Evolutionary conservation across 2,888 invertebrate genomes (phyloP).

Genomic region (Sympetrum striolatum): DNA sequence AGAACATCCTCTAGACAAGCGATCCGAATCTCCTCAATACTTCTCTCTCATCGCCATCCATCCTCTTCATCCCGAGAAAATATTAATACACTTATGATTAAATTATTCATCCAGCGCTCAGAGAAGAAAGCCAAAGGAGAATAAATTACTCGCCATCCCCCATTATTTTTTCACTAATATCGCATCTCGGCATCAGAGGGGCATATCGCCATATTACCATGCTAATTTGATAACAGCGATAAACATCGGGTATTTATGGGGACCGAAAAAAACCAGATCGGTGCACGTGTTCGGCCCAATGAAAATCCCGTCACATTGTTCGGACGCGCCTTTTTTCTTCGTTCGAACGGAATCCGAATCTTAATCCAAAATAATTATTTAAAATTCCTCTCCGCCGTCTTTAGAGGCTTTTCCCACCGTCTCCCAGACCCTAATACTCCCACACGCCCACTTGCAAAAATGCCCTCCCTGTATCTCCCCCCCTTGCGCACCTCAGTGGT

Average conservation of each 20-base stretch:
- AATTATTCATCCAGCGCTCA: background rate
- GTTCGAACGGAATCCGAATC: background rate
- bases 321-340: background rate
- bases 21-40: background rate
- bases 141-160: background rate
- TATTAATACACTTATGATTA: background rate
- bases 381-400: background rate
- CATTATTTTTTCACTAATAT: background rate
- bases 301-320: background rate
- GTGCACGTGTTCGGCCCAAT: background rate
- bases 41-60: background rate
- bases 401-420: background rate
- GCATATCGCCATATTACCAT: background rate
- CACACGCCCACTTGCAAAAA: conserved; percentile 31
- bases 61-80: background rate
- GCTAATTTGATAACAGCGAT: background rate
- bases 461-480: background rate
- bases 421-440: background rate
- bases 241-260: background rate
- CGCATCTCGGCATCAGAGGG: background rate
- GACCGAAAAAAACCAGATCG: background rate
- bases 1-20: background rate
- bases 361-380: conserved; percentile 10
- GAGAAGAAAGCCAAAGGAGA: background rate
- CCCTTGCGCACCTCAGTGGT: background rate